Percentiles rank a stretch among this genome's conserved stretches.
Conservation (phyloP, 2,797 vertebrate species). For the Sparus aurata region DNA sequence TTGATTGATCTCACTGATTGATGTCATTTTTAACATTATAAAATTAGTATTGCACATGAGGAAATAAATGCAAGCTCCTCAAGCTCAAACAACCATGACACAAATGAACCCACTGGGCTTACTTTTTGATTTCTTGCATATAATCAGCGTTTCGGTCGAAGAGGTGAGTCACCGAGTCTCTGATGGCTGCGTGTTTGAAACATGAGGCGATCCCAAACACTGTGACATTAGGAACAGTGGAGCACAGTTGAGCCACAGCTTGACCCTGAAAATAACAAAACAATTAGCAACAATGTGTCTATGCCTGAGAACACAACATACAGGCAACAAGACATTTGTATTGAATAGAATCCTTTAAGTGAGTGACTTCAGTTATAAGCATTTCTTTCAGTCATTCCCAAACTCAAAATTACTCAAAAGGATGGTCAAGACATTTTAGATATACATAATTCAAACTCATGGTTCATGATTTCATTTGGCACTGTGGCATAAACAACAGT, state of each 20-base stretch:
- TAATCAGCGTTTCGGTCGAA: slow-evolving; percentile 97
- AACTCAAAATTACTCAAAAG: neutral
- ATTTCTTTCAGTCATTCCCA: slow-evolving; percentile 1
- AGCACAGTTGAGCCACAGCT: slow-evolving; percentile 97
- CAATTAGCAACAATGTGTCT: slow-evolving; percentile 45
- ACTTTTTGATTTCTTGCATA: slow-evolving; percentile 98
- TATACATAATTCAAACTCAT: neutral
- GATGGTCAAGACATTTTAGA: neutral
- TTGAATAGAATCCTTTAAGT: neutral
- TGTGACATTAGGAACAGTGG: slow-evolving; percentile 93
- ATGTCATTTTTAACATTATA: neutral
- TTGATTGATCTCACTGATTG: no score
- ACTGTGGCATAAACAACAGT: neutral
- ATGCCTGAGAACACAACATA: slow-evolving; percentile 14
- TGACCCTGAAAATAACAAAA: slow-evolving; percentile 90
- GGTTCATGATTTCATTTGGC: neutral
- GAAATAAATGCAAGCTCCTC: neutral
- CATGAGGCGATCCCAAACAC: slow-evolving; percentile 96
- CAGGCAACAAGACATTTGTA: neutral
- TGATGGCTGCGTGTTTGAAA: slow-evolving; percentile 97
- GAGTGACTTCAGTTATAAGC: neutral
- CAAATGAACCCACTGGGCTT: slow-evolving; percentile 63
- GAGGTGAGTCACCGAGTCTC: slow-evolving; percentile 95
- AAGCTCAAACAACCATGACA: neutral
- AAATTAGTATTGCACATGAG: neutral